These are phyloP conservation scores for Meandrusa payeni DNA, from an alignment of 2,888 invertebrate species.

Conservation along the genomic window DNA sequence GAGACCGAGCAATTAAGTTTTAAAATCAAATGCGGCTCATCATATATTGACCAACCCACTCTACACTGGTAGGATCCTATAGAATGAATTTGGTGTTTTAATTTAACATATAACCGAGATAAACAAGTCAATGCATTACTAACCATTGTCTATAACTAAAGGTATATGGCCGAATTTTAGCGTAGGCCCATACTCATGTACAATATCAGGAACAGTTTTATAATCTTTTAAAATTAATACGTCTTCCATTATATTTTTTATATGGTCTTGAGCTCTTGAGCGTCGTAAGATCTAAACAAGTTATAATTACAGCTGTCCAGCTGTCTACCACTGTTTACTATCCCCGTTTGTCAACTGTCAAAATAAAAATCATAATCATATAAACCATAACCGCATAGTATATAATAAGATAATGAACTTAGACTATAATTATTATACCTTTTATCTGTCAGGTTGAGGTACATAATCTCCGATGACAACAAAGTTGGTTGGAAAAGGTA, in stretches of 20 bases:
- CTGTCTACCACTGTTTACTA: no score
- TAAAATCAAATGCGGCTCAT: constrained; percentile 91
- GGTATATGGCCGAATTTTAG: constrained; percentile 83
- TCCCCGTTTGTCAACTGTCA: no score
- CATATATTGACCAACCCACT: constrained; percentile 92
- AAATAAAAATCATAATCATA: no score
- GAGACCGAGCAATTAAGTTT: constrained; percentile 93
- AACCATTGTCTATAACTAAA: constrained; percentile 95
- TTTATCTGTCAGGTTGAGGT: no score
- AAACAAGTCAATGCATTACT: constrained; percentile 30
- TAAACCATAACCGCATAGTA: no score
- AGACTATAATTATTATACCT: no score
- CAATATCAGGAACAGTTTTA: constrained; percentile 86
- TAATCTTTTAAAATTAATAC: constrained; percentile 87
- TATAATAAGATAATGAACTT: no score
- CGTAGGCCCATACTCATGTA: constrained; percentile 84
- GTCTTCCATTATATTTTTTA: constrained; percentile 50
- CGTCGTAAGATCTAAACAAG: no score
- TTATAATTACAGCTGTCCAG: no score
- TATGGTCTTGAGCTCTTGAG: no score
- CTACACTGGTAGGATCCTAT: constrained; percentile 92
- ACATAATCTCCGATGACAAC: no score
- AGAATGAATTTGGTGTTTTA: not conserved
- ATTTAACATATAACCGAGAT: not conserved
- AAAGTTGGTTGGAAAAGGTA: no score